These are phyloP conservation scores for Scaptomyza hsui DNA, from an alignment of 1,140 invertebrate species.

Conservation along the genomic window DNA sequence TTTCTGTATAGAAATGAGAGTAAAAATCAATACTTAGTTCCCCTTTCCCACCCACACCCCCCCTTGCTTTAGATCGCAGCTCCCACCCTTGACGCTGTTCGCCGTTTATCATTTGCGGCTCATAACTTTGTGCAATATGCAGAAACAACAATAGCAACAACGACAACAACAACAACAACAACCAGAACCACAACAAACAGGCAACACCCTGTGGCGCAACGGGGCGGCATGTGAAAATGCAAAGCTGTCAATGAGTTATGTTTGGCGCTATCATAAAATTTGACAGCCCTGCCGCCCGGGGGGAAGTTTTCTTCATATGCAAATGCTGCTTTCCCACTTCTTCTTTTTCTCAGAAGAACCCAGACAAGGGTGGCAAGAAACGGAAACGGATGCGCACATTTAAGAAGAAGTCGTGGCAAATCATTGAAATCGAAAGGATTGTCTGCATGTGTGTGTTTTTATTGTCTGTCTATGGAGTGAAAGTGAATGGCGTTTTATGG, in stretches of 20 bases:
- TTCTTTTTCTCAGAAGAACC: neutral
- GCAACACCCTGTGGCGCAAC: slow-evolving; percentile 9
- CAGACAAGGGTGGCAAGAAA: slow-evolving; percentile 31
- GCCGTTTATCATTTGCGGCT: slow-evolving; percentile 82
- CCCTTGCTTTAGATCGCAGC: neutral
- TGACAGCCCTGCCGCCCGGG: slow-evolving; percentile 61
- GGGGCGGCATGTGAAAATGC: slow-evolving; percentile 71
- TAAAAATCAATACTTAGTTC: slow-evolving; percentile 45
- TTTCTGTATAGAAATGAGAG: slow-evolving; percentile 8
- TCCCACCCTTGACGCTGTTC: slow-evolving; percentile 15
- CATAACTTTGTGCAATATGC: slow-evolving; percentile 83
- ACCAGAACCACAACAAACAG: neutral
- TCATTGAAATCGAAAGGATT: slow-evolving; percentile 59
- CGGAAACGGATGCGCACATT: slow-evolving; percentile 66
- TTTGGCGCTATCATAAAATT: slow-evolving; percentile 82
- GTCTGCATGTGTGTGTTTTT: neutral
- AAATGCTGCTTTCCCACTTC: slow-evolving; percentile 38
- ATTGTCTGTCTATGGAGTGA: slow-evolving; percentile 38
- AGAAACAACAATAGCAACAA: slow-evolving; percentile 45
- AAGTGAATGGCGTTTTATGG: slow-evolving; percentile 43
- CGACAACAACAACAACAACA: slow-evolving; percentile 4
- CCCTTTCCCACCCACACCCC: neutral
- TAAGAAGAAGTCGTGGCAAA: slow-evolving; percentile 61
- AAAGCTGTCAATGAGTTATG: slow-evolving; percentile 83
- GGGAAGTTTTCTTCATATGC: slow-evolving; percentile 54